Conservation (phyloP, 2,888 invertebrate genomes). For the Leptarthrus brevirostris region DNA sequence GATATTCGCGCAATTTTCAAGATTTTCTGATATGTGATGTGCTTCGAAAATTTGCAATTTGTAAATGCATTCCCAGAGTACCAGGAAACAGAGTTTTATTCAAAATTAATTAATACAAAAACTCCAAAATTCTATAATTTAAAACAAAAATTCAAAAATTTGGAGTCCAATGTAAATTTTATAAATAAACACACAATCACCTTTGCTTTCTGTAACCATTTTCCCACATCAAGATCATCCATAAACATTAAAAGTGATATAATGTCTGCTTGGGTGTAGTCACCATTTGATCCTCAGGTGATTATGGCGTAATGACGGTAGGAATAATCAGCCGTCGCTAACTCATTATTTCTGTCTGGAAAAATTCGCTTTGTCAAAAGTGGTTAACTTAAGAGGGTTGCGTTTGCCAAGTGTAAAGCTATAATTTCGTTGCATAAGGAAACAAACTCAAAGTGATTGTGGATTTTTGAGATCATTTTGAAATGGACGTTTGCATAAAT, state of each 20-base stretch:
- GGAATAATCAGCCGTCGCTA: background rate
- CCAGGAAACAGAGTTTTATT: too few species aligned
- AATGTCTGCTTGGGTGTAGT: background rate
- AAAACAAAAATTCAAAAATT: too few species aligned
- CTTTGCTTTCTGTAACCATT: background rate
- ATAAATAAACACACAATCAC: background rate
- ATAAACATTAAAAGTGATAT: constrained; percentile 3
- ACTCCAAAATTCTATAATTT: too few species aligned
- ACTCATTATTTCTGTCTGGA: background rate
- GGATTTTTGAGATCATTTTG: background rate
- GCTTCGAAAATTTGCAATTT: too few species aligned
- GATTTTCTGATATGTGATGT: too few species aligned
- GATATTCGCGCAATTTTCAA: too few species aligned
- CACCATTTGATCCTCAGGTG: background rate
- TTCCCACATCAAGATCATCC: background rate
- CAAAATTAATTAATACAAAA: too few species aligned
- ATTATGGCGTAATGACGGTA: background rate
- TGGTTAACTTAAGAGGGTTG: background rate
- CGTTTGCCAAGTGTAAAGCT: background rate
- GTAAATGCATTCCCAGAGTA: too few species aligned
- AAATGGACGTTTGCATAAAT: background rate
- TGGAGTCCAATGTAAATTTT: background rate
- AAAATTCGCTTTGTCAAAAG: background rate
- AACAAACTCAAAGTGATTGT: background rate
- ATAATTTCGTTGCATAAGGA: background rate